A percentile compares a stretch with the other conserved stretches of the same genome.
Conservation (phyloP, 2,888 invertebrate species). For the Ormyrus thymus region DNA sequence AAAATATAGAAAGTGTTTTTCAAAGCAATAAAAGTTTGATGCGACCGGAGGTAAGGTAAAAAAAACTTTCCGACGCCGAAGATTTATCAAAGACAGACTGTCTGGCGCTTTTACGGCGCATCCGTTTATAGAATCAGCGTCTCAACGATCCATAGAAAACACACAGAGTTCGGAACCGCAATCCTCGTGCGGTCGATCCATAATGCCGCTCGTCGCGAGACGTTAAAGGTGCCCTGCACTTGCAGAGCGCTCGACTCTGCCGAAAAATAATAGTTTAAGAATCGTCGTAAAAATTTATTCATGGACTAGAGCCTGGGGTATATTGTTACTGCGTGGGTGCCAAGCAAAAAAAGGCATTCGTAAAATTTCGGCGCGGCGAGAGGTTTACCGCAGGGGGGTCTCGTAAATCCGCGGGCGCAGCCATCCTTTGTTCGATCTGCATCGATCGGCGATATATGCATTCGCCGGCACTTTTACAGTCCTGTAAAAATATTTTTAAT, state of each 20-base stretch:
- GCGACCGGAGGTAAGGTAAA: too few relatives aligned
- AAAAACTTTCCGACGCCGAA: too few relatives aligned
- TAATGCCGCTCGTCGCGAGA: neutral
- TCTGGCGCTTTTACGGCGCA: neutral
- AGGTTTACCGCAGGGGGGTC: conserved; percentile 54
- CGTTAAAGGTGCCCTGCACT: conserved; percentile 8
- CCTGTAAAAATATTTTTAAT: conserved; percentile 52
- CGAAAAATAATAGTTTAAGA: conserved; percentile 54
- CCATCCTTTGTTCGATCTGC: conserved; percentile 20
- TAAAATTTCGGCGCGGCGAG: conserved; percentile 31
- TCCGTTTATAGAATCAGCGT: conserved; percentile 8
- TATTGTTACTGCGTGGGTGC: neutral
- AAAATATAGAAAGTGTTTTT: too few relatives aligned
- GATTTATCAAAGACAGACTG: neutral
- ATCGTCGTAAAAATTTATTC: conserved; percentile 61
- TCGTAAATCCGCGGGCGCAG: conserved; percentile 42
- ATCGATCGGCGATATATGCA: neutral
- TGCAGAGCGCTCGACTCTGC: neutral
- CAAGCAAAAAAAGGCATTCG: conserved; percentile 9
- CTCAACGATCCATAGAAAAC: conserved; percentile 39
- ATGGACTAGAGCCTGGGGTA: conserved; percentile 36
- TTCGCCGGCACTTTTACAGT: conserved; percentile 10
- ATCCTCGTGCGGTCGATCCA: neutral
- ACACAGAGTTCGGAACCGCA: conserved; percentile 38
- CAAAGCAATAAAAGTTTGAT: too few relatives aligned